Evolutionary conservation across 2,888 invertebrate genomes (phyloP), one percentile per base, ranked within the genome.

Genomic region (Pherbina coryleti): DNA sequence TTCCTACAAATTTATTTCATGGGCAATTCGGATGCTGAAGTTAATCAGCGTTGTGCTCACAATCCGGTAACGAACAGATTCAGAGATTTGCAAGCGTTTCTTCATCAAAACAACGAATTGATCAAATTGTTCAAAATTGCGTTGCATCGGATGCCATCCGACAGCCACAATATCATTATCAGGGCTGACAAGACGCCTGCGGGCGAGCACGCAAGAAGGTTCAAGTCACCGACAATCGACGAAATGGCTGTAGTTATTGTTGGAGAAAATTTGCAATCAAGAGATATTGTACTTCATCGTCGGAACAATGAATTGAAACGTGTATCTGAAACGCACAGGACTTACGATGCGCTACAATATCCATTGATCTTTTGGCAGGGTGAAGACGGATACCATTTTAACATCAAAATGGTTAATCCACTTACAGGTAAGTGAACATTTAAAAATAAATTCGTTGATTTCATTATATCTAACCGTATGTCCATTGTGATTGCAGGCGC

Each of bases 291-390:
- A 19, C 5, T 80, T 8, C 53, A 70, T 22, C 55, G 74, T 17
- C 57, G 70, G 25, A 67, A 71, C 22, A 28, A 72, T 62, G 17
- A 25, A 22, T 17, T 78, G 17, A 73, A 80, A 62, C 62, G 66
- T 14, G 53, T 80, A 9, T 64, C 73, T 5, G 76, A 78, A 76
- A 78, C 71, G 1, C 79, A 80, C 57, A 64, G 77, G 7, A 77
- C 78, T n/a, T 80, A 79, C 51, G 80, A 79, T 53, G 77, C 77
- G 7, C 28, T 80, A 7, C 75, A 79, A 66, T 77, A 80, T 69
- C 78, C 76, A 2, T 11, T 77, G 5, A 28, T 78, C 1, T 80
- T 80, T 79, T 75, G 69, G 67, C 34, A 72, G 53, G 77, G 78
- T 1, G 77, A 78, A 44, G 78, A 77, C 28, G 72, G 75, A n/a